A percentile compares a stretch with the other conserved stretches of the same genome.
These are phyloP conservation scores for Pristis pectinata DNA, from an alignment of 2,797 vertebrate species.

Conservation along the genomic window DNA sequence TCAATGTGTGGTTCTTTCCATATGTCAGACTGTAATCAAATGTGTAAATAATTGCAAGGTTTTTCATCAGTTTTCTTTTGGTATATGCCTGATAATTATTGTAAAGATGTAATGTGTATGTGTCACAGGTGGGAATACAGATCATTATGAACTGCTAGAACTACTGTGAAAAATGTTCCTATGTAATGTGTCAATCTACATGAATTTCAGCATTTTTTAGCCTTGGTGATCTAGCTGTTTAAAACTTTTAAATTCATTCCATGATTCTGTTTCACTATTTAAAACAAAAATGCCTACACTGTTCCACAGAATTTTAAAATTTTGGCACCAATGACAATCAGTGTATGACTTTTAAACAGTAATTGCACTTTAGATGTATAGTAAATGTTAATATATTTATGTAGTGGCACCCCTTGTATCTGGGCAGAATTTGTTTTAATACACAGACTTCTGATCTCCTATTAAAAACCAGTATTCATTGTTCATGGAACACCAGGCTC, in stretches of 20 bases:
- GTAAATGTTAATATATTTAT: constrained; percentile 38
- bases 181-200: constrained; percentile 13
- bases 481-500: constrained; percentile 5
- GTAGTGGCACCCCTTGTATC: constrained; percentile 9
- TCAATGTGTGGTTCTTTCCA: not conserved
- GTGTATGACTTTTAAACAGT: constrained; percentile 36
- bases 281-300: constrained; percentile 20
- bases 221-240: constrained; percentile 18
- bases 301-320: constrained; percentile 35
- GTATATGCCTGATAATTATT: constrained; percentile 31
- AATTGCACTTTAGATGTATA: constrained; percentile 38
- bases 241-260: constrained; percentile 31
- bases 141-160: constrained; percentile 31
- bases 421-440: constrained; percentile 15
- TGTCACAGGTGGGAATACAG: constrained; percentile 20
- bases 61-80: constrained; percentile 18
- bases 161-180: constrained; percentile 35
- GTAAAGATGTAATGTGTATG: constrained; percentile 31
- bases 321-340: constrained; percentile 34
- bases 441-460: constrained; percentile 19
- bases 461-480: constrained; percentile 33
- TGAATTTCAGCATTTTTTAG: constrained; percentile 25
- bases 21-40: constrained; percentile 16
- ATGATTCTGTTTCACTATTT: constrained; percentile 31
- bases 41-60: constrained; percentile 15